Evolutionary conservation across 2,113 vertebrate genomes (phyloP).

Genomic region (Alethe castanea): DNA sequence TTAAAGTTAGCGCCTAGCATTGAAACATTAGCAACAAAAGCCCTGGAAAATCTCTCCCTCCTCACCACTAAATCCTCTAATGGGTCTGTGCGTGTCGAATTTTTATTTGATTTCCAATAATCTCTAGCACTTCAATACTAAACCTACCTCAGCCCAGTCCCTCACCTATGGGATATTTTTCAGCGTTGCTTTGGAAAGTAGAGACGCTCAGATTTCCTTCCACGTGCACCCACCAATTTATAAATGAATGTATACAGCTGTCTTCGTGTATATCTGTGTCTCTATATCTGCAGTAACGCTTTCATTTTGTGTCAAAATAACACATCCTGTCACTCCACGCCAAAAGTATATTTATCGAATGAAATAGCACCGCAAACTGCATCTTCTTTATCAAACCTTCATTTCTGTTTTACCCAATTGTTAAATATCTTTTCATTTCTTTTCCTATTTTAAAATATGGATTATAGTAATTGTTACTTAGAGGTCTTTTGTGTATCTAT

Average conservation of each 20-base stretch:
- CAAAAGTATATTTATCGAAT: constrained; percentile 42
- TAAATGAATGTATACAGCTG: constrained; percentile 45
- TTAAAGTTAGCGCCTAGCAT: constrained; percentile 63
- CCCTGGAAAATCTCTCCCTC: constrained; percentile 56
- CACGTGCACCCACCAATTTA: constrained; percentile 53
- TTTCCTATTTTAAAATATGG: constrained; percentile 30
- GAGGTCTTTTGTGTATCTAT: constrained; percentile 37
- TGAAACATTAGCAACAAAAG: constrained; percentile 71
- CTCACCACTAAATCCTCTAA: constrained; percentile 71
- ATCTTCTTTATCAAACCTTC: constrained; percentile 51
- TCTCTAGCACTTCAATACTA: constrained; percentile 10
- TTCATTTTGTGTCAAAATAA: constrained; percentile 63
- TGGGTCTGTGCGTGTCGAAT: constrained; percentile 61
- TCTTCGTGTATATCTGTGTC: not conserved
- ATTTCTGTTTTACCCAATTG: constrained; percentile 11
- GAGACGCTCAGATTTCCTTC: constrained; percentile 14
- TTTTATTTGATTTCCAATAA: constrained; percentile 57
- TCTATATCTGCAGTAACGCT: constrained; percentile 28
- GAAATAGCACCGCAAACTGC: constrained; percentile 30
- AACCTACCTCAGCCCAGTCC: not conserved
- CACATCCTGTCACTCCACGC: constrained; percentile 56
- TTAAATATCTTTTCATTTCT: constrained; percentile 41
- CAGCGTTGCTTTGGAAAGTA: not conserved
- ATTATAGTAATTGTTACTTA: constrained; percentile 42
- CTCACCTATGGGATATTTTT: constrained; percentile 33